Evolutionary conservation across 2,113 vertebrate genomes (phyloP).

Genomic region (Hippocampus comes): DNA sequence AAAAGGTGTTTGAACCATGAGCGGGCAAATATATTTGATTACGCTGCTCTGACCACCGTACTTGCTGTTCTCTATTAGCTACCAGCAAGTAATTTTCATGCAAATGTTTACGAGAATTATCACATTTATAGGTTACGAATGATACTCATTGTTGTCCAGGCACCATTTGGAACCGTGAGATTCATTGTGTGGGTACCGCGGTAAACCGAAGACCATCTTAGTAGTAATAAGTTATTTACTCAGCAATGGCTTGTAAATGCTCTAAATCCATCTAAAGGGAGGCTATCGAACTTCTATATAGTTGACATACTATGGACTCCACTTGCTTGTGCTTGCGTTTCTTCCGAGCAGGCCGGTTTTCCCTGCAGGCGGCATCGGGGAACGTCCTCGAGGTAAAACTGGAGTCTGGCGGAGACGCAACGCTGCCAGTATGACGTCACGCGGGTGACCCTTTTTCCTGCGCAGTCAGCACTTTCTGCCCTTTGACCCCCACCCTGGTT

Average conservation of each 20-base stretch:
- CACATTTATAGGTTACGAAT: background rate
- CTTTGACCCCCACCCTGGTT: slow-evolving; percentile 11
- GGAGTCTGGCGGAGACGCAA: slow-evolving; percentile 50
- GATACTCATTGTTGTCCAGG: background rate
- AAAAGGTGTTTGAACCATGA: too few species aligned
- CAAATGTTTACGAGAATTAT: too few species aligned
- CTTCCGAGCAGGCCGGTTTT: slow-evolving; percentile 24
- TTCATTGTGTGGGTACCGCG: background rate
- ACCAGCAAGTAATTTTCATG: too few species aligned
- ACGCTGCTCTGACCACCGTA: too few species aligned
- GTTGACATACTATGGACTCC: background rate
- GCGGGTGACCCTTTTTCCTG: slow-evolving; percentile 40
- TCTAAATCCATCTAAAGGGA: slow-evolving; percentile 13
- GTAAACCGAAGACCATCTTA: background rate
- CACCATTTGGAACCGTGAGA: background rate
- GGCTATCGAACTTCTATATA: background rate
- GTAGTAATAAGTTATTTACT: background rate
- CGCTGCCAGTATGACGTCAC: slow-evolving; percentile 57
- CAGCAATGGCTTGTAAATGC: slow-evolving; percentile 16
- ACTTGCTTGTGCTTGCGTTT: slow-evolving; percentile 16
- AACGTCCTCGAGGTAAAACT: slow-evolving; percentile 44
- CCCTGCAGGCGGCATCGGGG: slow-evolving; percentile 21
- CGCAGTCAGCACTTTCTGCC: slow-evolving; percentile 57
- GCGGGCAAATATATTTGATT: too few species aligned
- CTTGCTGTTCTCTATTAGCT: too few species aligned